Base-by-base conservation (phyloP, 2,113 vertebrate species). In the Myocastor coypus region DNA sequence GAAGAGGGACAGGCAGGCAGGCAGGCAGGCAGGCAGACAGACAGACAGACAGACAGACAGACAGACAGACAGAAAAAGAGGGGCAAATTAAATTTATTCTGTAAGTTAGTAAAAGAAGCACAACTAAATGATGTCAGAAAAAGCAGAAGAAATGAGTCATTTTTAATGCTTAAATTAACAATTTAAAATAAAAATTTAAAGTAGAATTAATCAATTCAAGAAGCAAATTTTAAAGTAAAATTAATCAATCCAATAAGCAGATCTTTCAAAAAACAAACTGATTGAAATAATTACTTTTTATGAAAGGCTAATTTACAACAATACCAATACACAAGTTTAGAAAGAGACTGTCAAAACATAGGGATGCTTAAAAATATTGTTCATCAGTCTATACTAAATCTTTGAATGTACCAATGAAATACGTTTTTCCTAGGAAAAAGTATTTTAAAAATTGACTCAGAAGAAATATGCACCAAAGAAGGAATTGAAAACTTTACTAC, bases 301-400 rank as follows among this genome's bases (percentile, higher is more conserved):
- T 69, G 93, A 94, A 83, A 95, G 4, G 77, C 50, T 32, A 75
- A 68, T 83, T 94, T 87, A 77, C 92, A 71, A 46, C 83, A 88
- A 96, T 81, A 7, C 50, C n/a, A 95, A 59, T 42, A 61, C 11
- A 68, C 3, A 94, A 55, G 20, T 59, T 94, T 87, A 92, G 34
- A 57, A 89, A 78, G 37, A 42, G 6, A 57, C 52, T 55, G 77
- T 10, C 46, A 86, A 16, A 92, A n/a, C 73, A 92, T 4, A 84
- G 40, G 91, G 0, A 9, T 85, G 6, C 73, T 83, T 96, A 81
- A 85, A 94, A 91, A n/a, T 71, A 89, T 3, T 9, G n/a, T 55
- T 0, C 52, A 63, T 57, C 64, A 91, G 24, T 13, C 19, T 85
- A 82, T 63, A 8, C 20, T 91, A 82, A 78, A 46, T 6, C 13